Base-by-base conservation (phyloP, 2,797 vertebrate species). In the Spheniscus humboldti region DNA sequence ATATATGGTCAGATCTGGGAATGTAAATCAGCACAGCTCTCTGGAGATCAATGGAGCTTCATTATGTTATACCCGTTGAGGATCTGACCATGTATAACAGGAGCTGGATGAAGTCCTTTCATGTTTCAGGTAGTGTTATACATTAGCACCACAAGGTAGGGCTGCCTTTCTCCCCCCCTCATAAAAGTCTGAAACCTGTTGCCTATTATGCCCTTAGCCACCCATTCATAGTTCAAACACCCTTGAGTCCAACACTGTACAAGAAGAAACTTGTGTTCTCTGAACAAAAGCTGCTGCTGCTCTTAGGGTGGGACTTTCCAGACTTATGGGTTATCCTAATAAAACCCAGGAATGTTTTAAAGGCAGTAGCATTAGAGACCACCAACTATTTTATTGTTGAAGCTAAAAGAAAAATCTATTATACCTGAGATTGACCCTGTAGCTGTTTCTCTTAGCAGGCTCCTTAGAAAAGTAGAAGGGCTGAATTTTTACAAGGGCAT, bases 261-360 rank as follows among this genome's bases (percentile, higher is more conserved):
- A 97, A 97, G 97, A 97, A 97, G 95, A 93, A 98, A 96, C 94
- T 95, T 96, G 96, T 94, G 86, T 96, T 96, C 81, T 80, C 96
- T 97, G 95, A 96, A 96, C 94, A 97, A 98, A 97, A 96, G 57
- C 91, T 96, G 86, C 94, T 96, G 78, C 92, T 97, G 95, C 97
- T 97, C 86, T 96, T 96, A 92, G 95, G 84, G 96, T 95, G 96
- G 96, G 96, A 97, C 96, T 98, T 94, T 60, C 92, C 96, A 97
- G 96, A 95, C 98, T 98, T 97, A 94, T 50, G 74, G 86, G 95
- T 98, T 98, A 97, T 97, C 97, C 97, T 97, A 97, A 97, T 98
- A 98, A 98, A 98, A 97, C 84, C 79, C 75, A 97, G 97, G 98
- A 98, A 98, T 97, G 97, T 98, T 96, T 97, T 97, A 98, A 96